Base-by-base conservation (phyloP, 2,113 vertebrate genomes). In the Marmota monax region DNA sequence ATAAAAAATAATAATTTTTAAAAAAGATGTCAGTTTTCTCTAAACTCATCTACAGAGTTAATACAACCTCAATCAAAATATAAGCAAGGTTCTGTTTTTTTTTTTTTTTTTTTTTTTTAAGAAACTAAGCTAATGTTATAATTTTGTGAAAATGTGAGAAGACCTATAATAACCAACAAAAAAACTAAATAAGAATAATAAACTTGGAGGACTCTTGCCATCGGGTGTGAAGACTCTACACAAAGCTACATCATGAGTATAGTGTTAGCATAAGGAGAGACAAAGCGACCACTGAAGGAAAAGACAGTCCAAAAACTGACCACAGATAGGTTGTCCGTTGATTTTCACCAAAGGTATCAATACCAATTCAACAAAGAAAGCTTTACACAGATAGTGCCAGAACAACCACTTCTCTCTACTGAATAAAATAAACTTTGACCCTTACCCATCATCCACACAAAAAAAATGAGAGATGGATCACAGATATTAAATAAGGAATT, bases 11-110 rank as follows among this genome's bases (percentile, higher is more conserved):
- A 53, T 51, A 51, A 51, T 51, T 51, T 51, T 51, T 51, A 13
- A 16, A 53, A 53, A 53, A 80, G 39, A 67, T 61, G 18, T 22
- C 25, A 73, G 6, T 79, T 83, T 95, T 91, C 74, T 92, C 48
- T 73, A 77, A 79, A 83, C 0, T 56, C 22, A 70, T 83, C 56
- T 3, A 67, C 0, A 92, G 9, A 82, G 34, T 77, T 37, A 20
- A 95, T 13, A 80, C 29, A 95, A 93, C 39, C 90, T 29, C 58
- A 92, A 88, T n/a, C 7, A 69, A 92, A 90, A 76, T 45, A 73
- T 16, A 11, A 87, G 34, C 27, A 82, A 12, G 25, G 5, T 76
- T 70, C 17, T 58, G 56, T 18, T 18, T 39, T 1, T 7, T 39
- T 1, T 7, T 18, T 18, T 39, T 1, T 7, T 39, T 1, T 7